Base-by-base conservation (phyloP, 2,888 invertebrate species). In the Tipula unca region DNA sequence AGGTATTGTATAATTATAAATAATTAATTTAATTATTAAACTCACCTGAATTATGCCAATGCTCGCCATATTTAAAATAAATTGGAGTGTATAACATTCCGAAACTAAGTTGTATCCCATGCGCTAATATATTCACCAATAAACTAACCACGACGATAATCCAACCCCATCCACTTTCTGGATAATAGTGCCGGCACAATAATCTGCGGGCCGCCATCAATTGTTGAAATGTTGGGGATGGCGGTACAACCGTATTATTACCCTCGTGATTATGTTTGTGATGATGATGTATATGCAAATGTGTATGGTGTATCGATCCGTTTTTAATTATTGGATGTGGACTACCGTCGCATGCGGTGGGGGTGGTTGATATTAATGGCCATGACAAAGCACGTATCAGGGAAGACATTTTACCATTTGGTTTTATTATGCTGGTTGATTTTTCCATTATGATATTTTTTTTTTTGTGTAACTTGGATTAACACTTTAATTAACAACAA, bases 141-240 rank as follows among this genome's bases (percentile, higher is more conserved):
- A 95, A 93, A 20, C 94, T 95, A 32, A 94, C 95, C 20, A 93
- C 92, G 1, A 96, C 92, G 85, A 96, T 94, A 85, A 95, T 93
- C 96, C 96, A 97, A 5, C 96, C 97, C 96, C 96, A 96, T 0
- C 96, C 96, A 6, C 96, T 96, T 90, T 96, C 96, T 39, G 96
- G 96, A 90, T 96, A 96, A 91, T 96, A 96, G 89, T 96, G 95
- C 88, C 96, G 95, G 87, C 95, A 86, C 36, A 86, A 54, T 17
- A 86, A 83, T 54, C 86, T 36, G 54, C 86, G 20, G 4, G 86
- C 86, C 4, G 86, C 86, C 29, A 86, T 85, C 29, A 86, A 85
- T 35, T 86, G 86, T 82, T 86, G 86, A 86, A 86, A 86, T 29
- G 86, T 86, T 25, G 86, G 86, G 17, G 86, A 42, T 42, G 85